phyloP scores from a whole-genome alignment of 2,888 invertebrate species.

The Suillia variegata region DNA sequence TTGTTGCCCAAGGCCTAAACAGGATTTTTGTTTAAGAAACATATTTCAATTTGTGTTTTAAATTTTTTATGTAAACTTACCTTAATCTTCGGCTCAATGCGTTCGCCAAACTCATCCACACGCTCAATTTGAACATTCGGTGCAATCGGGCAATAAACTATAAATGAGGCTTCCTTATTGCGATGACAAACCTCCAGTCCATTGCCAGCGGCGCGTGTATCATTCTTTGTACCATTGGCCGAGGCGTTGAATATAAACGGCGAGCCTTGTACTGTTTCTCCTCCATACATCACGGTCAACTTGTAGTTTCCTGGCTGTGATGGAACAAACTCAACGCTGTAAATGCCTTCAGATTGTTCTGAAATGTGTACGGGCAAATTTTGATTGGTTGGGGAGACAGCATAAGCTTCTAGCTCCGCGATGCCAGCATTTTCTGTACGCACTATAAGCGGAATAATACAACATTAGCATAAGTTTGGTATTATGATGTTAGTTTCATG shows the following conservation, averaged over 20 bases:
- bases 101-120: conserved; percentile 58
- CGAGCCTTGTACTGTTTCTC: conserved; percentile 65
- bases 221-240: conserved; percentile 63
- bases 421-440: conserved; percentile 81
- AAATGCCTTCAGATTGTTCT: conserved; percentile 70
- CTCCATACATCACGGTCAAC: conserved; percentile 73
- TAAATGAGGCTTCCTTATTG: conserved; percentile 74
- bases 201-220: conserved; percentile 69
- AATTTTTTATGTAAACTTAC: conserved; percentile 27
- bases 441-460: conserved; percentile 65
- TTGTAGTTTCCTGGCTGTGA: conserved; percentile 75
- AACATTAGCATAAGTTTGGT: too few relatives aligned
- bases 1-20: conserved; percentile 67
- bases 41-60: neutral
- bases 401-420: conserved; percentile 85
- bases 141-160: conserved; percentile 64
- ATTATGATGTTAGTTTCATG: conserved; percentile 20
- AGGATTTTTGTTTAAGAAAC: neutral
- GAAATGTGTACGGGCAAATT: conserved; percentile 80
- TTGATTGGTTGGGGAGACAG: conserved; percentile 85
- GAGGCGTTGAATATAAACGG: conserved; percentile 68
- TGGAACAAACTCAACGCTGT: conserved; percentile 83
- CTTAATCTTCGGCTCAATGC: conserved; percentile 61
- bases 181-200: conserved; percentile 73
- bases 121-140: conserved; percentile 70